Percentiles rank a stretch among this genome's conserved stretches.
phyloP scores from a whole-genome alignment of 2,113 vertebrate species.

The Carassius gibelio region DNA sequence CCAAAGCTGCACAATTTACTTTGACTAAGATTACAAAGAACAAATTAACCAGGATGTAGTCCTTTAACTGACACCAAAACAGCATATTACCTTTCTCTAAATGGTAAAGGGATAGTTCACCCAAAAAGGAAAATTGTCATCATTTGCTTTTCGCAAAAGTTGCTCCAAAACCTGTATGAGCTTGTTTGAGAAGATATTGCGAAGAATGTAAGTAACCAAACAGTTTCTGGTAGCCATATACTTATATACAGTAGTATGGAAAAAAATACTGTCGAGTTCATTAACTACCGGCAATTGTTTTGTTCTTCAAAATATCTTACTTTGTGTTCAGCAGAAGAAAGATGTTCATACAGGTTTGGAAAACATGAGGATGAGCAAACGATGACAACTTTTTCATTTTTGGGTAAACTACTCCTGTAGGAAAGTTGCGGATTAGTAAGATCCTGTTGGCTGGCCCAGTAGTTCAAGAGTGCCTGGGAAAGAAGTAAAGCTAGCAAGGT shows the following conservation, averaged over 20 bases:
- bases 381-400: not conserved
- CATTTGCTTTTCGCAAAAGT: not conserved
- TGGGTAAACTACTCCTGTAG: not conserved
- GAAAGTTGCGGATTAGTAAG: not conserved
- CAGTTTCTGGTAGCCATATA: no score
- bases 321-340: not conserved
- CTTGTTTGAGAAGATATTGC: not conserved
- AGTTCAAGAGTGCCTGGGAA: not conserved
- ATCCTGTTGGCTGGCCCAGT: conserved; percentile 25
- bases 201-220: not conserved
- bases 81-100: not conserved
- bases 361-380: not conserved
- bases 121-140: not conserved
- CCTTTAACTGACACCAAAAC: not conserved
- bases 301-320: not conserved
- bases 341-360: not conserved
- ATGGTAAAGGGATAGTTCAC: not conserved
- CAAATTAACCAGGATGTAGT: not conserved
- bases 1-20: not conserved
- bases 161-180: not conserved
- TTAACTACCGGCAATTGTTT: not conserved
- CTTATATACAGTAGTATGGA: no score
- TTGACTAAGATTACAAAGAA: no score
- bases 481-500: not conserved
- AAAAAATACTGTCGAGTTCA: no score